phyloP scores from a whole-genome alignment of 1,140 invertebrate genomes.

The Ceratosolen fusciceps region DNA sequence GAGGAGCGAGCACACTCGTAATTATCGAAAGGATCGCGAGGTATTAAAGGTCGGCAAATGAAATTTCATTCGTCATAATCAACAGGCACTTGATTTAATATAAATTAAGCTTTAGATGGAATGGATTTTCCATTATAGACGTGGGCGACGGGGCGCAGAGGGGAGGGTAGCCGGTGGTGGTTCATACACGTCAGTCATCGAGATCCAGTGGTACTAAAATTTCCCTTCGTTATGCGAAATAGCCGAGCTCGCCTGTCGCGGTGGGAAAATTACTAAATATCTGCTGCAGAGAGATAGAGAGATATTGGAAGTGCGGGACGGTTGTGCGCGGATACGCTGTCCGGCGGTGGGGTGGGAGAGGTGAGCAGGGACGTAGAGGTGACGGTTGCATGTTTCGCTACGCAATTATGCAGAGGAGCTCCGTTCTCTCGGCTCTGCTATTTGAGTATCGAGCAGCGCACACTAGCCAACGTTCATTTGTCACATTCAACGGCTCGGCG shows the following conservation, averaged over 20 bases:
- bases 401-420: conserved; percentile 35
- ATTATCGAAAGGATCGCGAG: background rate
- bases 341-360: background rate
- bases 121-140: conserved; percentile 39
- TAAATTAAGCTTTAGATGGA: conserved; percentile 14
- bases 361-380: too few relatives aligned
- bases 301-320: background rate
- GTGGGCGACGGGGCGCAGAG: too few relatives aligned
- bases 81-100: conserved; percentile 39
- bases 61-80: conserved; percentile 34
- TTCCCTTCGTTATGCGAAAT: conserved; percentile 27
- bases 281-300: background rate
- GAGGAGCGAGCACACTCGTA: background rate
- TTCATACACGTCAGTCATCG: conserved; percentile 15
- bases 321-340: too few relatives aligned
- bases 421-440: background rate
- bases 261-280: conserved; percentile 42
- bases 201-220: background rate
- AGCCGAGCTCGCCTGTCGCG: conserved; percentile 32
- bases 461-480: conserved; percentile 23
- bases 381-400: conserved; percentile 18
- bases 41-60: background rate
- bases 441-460: conserved; percentile 27
- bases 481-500: conserved; percentile 24
- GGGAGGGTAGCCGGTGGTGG: background rate